Evolutionary conservation across 1,140 invertebrate genomes (phyloP), one percentile per base, ranked within the genome.

Genomic region (Lepidostoma basale): DNA sequence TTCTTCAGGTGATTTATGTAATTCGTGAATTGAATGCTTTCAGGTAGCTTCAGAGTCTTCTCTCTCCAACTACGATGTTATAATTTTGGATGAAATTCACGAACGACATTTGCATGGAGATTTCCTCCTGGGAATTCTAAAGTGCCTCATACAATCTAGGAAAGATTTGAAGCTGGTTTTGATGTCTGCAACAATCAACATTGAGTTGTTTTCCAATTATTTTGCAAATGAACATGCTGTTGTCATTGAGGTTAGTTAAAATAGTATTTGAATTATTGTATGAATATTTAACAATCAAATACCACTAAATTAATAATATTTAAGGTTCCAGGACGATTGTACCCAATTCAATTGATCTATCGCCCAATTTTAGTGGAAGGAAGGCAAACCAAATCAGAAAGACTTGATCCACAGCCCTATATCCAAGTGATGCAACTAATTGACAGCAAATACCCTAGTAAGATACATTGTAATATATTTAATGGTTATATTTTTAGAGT

Each of bases 141-240:
- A 97, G 77, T 97, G 95, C 77, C 77, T 99, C 3, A 82, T 97
- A 40, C 86, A 91, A 74, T 90, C 92, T 78, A 83, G 92, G 58
- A 76, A 84, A 14, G 89, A 98, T 76, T 79, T 99, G 3, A 98
- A 98, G 81, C 81, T 99, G 4, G 90, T 99, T 14, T 86, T 99
- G 0, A 99, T 99, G 98, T 98, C 96, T 4, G 98, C 98, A 10
- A 99, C 98, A 1, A 98, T 99, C 39, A 99, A 99, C 82, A 91
- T 99, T 40, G 85, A 96, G 71, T 83, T 99, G 1, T 99, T 99
- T 81, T 87, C 88, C 69, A 84, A 89, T 68, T 99, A 97, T 81
- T 99, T 99, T 83, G 78, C 88, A 36, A 85, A 90, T 67, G 89
- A 92, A 77, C 84, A 90, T 42, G 91, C 92, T 36, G 87, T 88